Evolutionary conservation across 2,888 invertebrate genomes (phyloP).

Genomic region (Macrosoma leucophasiata): DNA sequence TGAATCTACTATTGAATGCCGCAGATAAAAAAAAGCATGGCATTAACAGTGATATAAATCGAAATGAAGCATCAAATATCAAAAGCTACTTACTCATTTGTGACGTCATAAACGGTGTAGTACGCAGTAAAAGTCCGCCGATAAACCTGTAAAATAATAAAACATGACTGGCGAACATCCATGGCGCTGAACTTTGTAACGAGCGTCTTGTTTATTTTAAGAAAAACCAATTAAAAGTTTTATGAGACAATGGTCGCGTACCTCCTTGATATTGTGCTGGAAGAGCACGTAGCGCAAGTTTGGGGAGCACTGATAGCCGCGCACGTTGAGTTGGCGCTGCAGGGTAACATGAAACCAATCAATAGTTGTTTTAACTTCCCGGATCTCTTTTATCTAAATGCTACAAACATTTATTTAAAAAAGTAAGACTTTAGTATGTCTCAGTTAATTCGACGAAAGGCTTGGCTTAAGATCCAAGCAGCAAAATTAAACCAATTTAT

Average conservation of each 20-base stretch:
- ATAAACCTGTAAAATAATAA: conserved; percentile 81
- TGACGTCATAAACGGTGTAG: conserved; percentile 94
- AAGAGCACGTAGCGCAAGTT: conserved; percentile 92
- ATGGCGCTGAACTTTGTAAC: conserved; percentile 28
- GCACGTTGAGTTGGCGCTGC: conserved; percentile 91
- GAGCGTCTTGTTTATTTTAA: conserved; percentile 22
- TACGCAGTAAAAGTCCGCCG: conserved; percentile 90
- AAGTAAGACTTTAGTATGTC: no score
- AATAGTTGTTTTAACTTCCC: no score
- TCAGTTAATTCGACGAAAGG: no score
- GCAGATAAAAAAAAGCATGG: no score
- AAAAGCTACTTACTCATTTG: conserved; percentile 85
- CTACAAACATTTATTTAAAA: no score
- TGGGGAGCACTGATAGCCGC: conserved; percentile 89
- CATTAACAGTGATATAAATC: no score
- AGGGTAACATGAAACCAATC: conserved; percentile 40
- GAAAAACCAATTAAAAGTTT: conserved; percentile 42
- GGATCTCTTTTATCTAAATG: no score
- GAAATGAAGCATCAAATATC: no score
- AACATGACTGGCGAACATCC: conserved; percentile 22
- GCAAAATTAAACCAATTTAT: no score
- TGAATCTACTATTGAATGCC: no score
- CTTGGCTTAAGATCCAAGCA: no score
- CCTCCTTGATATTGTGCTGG: conserved; percentile 92
- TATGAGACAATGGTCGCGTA: conserved; percentile 44